Conservation (phyloP, 2,113 vertebrate genomes). For the Sander lucioperca region DNA sequence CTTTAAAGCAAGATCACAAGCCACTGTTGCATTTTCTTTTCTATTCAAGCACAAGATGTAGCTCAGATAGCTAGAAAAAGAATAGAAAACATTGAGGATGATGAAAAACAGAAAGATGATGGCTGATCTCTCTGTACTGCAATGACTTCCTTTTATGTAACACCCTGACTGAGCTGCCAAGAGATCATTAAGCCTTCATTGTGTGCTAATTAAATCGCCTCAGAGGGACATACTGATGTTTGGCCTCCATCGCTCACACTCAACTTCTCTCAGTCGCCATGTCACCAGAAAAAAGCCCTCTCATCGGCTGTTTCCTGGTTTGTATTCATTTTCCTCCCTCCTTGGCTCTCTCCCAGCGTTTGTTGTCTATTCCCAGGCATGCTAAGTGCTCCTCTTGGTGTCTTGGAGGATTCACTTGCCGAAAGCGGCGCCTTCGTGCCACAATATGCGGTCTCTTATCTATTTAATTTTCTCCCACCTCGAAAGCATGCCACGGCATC, state of each 20-base stretch:
- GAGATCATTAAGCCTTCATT: constrained; percentile 54
- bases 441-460: constrained; percentile 52
- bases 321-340: not conserved
- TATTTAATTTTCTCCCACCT: constrained; percentile 69
- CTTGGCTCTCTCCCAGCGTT: constrained; percentile 12
- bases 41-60: not conserved
- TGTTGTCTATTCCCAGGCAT: constrained; percentile 24
- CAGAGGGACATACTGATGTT: constrained; percentile 34
- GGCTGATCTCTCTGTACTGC: not conserved
- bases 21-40: not conserved
- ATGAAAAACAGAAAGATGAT: not conserved
- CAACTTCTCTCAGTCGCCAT: constrained; percentile 20
- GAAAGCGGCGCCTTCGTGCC: constrained; percentile 21
- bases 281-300: not conserved
- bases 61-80: not conserved
- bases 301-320: not conserved
- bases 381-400: constrained; percentile 29
- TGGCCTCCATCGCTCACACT: constrained; percentile 32
- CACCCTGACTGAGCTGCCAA: constrained; percentile 39
- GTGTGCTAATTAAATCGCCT: constrained; percentile 51
- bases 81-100: not conserved
- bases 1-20: not conserved
- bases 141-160: not conserved
- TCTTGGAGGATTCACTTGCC: constrained; percentile 47
- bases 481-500: constrained; percentile 63